Evolutionary conservation across 53 echinoderm and acorn worm species (phyloP).

Genomic region (Antedon mediterranea): DNA sequence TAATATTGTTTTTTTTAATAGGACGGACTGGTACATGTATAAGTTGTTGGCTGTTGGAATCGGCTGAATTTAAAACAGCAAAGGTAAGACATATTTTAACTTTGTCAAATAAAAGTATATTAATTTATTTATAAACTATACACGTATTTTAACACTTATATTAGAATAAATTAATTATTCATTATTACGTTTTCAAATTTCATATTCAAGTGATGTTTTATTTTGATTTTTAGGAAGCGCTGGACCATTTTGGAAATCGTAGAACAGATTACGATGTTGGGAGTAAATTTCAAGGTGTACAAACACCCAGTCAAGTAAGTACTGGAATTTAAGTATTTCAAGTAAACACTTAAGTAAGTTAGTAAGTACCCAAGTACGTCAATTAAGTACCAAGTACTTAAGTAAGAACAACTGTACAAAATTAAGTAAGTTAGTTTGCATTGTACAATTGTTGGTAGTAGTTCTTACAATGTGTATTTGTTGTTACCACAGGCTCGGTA

Average conservation of each 20-base stretch:
- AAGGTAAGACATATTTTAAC: conserved; percentile 34
- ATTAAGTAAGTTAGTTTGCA: no score
- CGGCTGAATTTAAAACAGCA: conserved; percentile 43
- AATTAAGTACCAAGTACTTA: no score
- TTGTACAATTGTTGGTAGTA: no score
- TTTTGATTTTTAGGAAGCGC: conserved; percentile 36
- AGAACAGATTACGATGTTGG: conserved; percentile 70
- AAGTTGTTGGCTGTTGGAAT: conserved; percentile 66
- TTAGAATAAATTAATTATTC: no score
- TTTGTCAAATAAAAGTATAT: no score
- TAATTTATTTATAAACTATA: no score
- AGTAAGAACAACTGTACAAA: no score
- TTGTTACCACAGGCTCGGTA: conserved; percentile 44
- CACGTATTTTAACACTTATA: no score
- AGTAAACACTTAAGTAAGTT: not conserved
- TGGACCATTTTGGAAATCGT: conserved; percentile 69
- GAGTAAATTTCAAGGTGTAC: conserved; percentile 79
- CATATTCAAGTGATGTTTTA: no score
- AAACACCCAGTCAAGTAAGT: conserved; percentile 91
- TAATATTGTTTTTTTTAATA: conserved; percentile 6
- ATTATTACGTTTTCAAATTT: no score
- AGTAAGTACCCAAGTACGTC: no score
- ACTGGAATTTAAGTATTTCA: not conserved
- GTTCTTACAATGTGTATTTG: no score
- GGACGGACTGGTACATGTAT: conserved; percentile 80